Evolutionary conservation across 2,113 vertebrate genomes (phyloP).

Genomic region (Elaphurus davidianus): DNA sequence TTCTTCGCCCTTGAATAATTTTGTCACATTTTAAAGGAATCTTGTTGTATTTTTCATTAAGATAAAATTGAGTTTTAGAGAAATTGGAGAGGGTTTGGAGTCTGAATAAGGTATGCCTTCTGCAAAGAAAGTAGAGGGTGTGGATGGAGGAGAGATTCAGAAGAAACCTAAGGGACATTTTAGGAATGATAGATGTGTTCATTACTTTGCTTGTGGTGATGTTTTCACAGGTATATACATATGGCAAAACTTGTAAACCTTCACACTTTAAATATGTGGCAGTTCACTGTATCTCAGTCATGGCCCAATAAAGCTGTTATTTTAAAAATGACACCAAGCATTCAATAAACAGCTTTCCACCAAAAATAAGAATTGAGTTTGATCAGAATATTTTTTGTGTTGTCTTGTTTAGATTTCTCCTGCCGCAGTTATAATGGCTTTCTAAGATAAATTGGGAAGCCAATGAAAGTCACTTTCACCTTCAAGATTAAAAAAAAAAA

Average conservation of each 20-base stretch:
- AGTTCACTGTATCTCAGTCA: background rate
- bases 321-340: background rate
- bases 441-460: constrained; percentile 43
- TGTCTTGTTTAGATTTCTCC: constrained; percentile 18
- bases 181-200: background rate
- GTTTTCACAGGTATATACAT: background rate
- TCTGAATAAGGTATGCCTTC: background rate
- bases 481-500: background rate
- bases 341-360: constrained; percentile 19
- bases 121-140: background rate
- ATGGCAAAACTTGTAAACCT: background rate
- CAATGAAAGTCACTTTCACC: constrained; percentile 30
- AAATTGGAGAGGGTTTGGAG: background rate
- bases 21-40: background rate
- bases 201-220: background rate
- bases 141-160: background rate
- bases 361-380: constrained; percentile 2
- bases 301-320: background rate
- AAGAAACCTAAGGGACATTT: background rate
- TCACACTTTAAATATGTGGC: background rate
- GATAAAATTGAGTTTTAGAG: background rate
- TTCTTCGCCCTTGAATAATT: background rate
- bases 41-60: background rate
- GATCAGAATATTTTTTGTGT: background rate
- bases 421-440: background rate